A percentile compares a stretch with the other conserved stretches of the same genome.
Evolutionary conservation across 2,797 vertebrate genomes (phyloP).

Genomic region (Gadopsis marmoratus): DNA sequence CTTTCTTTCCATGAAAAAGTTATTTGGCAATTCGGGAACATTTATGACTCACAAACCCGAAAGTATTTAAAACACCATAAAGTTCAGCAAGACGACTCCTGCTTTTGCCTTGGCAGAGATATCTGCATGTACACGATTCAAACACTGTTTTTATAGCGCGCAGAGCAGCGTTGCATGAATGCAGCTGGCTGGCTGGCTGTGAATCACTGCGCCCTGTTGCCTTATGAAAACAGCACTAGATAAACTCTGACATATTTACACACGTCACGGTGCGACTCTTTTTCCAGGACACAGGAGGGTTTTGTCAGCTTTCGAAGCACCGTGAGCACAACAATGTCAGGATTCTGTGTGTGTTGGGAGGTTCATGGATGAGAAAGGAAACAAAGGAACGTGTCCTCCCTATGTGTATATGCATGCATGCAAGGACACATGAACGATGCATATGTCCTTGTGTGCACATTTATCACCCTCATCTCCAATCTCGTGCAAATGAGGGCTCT

Average conservation of each 20-base stretch:
- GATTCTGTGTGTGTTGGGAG: constrained; percentile 5
- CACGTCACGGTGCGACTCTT: constrained; percentile 51
- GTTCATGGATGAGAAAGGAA: constrained; percentile 17
- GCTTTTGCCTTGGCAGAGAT: constrained; percentile 11
- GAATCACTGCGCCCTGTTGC: constrained; percentile 55
- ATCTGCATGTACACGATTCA: constrained; percentile 23
- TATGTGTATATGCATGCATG: neutral
- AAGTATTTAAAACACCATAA: constrained; percentile 16
- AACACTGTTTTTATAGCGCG: constrained; percentile 3
- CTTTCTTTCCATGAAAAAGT: neutral
- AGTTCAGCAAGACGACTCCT: constrained; percentile 5
- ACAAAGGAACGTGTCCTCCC: neutral
- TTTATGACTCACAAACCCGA: constrained; percentile 16
- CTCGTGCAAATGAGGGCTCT: constrained; percentile 33
- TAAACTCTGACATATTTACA: constrained; percentile 74
- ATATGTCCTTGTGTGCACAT: constrained; percentile 12
- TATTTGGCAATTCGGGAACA: constrained; percentile 9
- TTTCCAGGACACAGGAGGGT: constrained; percentile 44
- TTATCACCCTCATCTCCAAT: constrained; percentile 13
- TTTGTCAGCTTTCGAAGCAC: constrained; percentile 71
- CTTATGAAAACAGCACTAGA: constrained; percentile 54
- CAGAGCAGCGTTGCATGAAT: constrained; percentile 3
- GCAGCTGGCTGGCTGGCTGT: constrained; percentile 39
- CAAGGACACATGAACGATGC: neutral
- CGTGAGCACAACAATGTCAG: constrained; percentile 1